Evolutionary conservation across 2,797 vertebrate species (phyloP).

Genomic region (Lacerta viridis): DNA sequence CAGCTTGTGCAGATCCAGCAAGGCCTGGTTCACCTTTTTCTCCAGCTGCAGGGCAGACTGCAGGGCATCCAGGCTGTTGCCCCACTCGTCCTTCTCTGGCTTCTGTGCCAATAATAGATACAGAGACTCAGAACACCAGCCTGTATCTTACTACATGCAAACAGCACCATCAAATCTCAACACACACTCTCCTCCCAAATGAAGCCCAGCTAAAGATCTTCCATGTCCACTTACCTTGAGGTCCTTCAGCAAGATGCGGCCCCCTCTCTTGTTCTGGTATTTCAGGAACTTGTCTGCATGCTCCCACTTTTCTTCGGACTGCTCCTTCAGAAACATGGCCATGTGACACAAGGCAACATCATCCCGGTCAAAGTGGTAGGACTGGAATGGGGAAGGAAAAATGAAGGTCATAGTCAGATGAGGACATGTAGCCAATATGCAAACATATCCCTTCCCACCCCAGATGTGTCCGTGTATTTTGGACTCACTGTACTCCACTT

Average conservation of each 20-base stretch:
- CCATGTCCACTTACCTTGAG: slow-evolving; percentile 19
- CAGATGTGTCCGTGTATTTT: too few relatives aligned
- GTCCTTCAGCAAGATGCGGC: slow-evolving; percentile 7
- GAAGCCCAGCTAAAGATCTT: too few relatives aligned
- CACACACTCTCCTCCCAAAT: too few relatives aligned
- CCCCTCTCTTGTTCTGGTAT: slow-evolving; percentile 82
- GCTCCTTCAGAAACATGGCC: slow-evolving; percentile 84
- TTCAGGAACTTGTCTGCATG: slow-evolving; percentile 81
- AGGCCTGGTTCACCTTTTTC: slow-evolving; percentile 72
- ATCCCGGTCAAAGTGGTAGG: slow-evolving; percentile 81
- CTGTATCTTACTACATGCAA: too few relatives aligned
- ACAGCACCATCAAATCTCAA: too few relatives aligned
- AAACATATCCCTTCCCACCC: too few relatives aligned
- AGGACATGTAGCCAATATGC: too few relatives aligned
- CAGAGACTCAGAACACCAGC: too few relatives aligned
- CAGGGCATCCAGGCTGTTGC: slow-evolving; percentile 67
- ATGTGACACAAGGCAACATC: slow-evolving; percentile 85
- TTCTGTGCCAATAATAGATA: slow-evolving; percentile 59
- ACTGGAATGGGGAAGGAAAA: slow-evolving; percentile 13
- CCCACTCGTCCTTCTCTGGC: slow-evolving; percentile 75
- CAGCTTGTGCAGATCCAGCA: slow-evolving; percentile 76
- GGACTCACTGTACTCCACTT: too few relatives aligned
- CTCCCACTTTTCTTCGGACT: slow-evolving; percentile 80
- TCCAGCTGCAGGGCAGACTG: slow-evolving; percentile 71
- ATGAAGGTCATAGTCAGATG: too few relatives aligned